Conservation (phyloP, 1,140 invertebrate genomes). For the Eriocheir sinensis region DNA sequence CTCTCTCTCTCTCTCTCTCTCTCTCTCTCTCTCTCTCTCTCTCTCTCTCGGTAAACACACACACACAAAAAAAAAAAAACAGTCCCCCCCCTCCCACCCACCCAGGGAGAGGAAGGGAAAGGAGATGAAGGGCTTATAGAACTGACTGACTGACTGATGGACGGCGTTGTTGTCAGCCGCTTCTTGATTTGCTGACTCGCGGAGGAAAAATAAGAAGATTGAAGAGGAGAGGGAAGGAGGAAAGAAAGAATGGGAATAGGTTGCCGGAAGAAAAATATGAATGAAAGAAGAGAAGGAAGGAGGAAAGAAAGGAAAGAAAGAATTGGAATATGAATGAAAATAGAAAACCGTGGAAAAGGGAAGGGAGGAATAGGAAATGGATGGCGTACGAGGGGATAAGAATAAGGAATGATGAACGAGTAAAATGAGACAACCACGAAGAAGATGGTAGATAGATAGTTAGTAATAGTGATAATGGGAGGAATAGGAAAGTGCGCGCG, state of each 20-base stretch:
- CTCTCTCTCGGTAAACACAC: not conserved
- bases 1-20: constrained; percentile 17
- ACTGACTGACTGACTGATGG: not conserved
- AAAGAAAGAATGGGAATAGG: not conserved
- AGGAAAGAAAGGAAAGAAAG: not conserved
- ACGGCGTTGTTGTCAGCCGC: not conserved
- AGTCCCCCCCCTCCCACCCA: not conserved
- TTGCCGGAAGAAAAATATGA: not conserved
- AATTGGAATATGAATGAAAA: not conserved
- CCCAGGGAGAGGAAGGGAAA: not conserved
- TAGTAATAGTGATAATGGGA: not conserved
- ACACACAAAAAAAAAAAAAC: not conserved
- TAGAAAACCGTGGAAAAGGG: not conserved
- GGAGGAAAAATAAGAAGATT: not conserved
- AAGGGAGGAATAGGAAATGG: not conserved
- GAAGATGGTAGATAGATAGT: not conserved
- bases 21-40: constrained; percentile 20
- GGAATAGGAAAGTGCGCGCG: not conserved
- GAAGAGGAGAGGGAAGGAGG: not conserved
- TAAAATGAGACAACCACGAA: not conserved
- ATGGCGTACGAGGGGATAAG: not conserved
- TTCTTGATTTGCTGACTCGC: not conserved
- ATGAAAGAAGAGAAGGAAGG: not conserved
- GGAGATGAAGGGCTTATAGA: not conserved
- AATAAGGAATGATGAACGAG: not conserved